phyloP scores from a whole-genome alignment of 2,113 vertebrate species.

The Daboia siamensis region DNA sequence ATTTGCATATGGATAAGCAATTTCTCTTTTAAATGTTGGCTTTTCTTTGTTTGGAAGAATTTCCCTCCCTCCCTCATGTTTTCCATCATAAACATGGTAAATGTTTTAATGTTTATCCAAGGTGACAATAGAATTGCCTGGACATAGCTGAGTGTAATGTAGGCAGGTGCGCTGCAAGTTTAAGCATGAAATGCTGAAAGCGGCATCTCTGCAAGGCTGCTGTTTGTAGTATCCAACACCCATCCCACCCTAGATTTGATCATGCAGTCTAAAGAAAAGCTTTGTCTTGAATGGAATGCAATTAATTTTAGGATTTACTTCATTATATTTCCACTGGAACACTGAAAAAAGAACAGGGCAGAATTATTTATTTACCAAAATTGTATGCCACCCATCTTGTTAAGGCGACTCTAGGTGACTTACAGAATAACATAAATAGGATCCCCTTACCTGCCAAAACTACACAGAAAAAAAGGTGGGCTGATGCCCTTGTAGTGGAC shows the following conservation, averaged over 20 bases:
- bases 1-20: slow-evolving; percentile 66
- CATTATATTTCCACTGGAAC: background rate
- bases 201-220: slow-evolving; percentile 2
- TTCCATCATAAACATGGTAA: slow-evolving; percentile 8
- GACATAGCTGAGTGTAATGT: slow-evolving; percentile 26
- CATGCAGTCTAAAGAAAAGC: background rate
- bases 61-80: background rate
- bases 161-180: slow-evolving; percentile 34
- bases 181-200: background rate
- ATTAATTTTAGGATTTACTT: background rate
- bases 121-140: slow-evolving; percentile 37
- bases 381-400: background rate
- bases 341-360: background rate
- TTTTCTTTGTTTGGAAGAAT: slow-evolving; percentile 33
- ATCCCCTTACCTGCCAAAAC: background rate
- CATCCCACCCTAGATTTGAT: background rate
- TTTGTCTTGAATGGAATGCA: background rate
- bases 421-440: background rate
- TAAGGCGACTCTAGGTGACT: background rate
- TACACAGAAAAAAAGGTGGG: background rate
- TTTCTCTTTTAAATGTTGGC: slow-evolving; percentile 60
- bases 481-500: background rate
- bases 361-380: background rate
- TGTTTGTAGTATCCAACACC: background rate
- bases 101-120: slow-evolving; percentile 42